Percentiles rank a stretch among this genome's conserved stretches.
Evolutionary conservation across 2,888 invertebrate genomes (phyloP).

Genomic region (Hypercompe scribonia): DNA sequence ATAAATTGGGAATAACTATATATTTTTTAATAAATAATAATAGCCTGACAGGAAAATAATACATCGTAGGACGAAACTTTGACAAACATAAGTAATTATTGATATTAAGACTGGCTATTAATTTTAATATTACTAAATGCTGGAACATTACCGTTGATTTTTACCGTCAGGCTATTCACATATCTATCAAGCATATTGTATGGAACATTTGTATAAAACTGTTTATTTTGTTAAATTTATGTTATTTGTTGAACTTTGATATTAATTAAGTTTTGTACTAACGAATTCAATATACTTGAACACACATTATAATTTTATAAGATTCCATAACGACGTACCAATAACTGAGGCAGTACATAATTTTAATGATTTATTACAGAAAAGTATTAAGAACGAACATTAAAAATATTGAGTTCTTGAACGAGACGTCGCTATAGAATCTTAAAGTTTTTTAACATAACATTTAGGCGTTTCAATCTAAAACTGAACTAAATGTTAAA

Average conservation of each 20-base stretch:
- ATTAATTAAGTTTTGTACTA: background rate
- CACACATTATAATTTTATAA: slow-evolving; percentile 46
- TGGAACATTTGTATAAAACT: background rate
- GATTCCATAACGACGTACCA: slow-evolving; percentile 63
- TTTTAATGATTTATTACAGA: background rate
- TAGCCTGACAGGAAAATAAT: background rate
- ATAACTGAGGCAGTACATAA: background rate
- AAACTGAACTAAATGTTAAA: slow-evolving; percentile 48
- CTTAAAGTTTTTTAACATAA: slow-evolving; percentile 58
- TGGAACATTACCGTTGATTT: background rate
- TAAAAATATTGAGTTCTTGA: slow-evolving; percentile 12
- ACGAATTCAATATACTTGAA: slow-evolving; percentile 34
- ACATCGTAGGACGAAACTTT: background rate
- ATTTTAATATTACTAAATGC: background rate
- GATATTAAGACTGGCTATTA: background rate
- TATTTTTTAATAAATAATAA: background rate
- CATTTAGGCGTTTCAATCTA: slow-evolving; percentile 51
- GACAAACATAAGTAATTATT: background rate
- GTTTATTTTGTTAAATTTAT: background rate
- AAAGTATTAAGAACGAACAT: background rate
- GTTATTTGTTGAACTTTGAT: background rate
- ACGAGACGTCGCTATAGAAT: slow-evolving; percentile 73
- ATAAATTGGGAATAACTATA: background rate
- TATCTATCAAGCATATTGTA: slow-evolving; percentile 35
- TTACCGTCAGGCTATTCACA: background rate